Evolutionary conservation across 2,113 vertebrate species (phyloP).

Genomic region (Mormyrus lacerda): DNA sequence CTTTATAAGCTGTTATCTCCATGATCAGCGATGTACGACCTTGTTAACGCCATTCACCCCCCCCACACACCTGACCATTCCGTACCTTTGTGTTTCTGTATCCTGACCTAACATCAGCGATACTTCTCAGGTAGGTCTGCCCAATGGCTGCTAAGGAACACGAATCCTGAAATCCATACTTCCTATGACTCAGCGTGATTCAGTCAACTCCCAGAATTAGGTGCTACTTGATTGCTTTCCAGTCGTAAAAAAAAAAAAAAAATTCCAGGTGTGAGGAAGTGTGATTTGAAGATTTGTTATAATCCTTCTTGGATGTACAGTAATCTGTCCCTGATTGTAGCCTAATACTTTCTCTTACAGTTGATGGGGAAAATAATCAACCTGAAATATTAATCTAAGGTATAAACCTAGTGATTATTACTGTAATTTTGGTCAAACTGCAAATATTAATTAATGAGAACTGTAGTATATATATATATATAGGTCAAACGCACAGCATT

Average conservation of each 20-base stretch:
- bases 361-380: neutral
- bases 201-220: neutral
- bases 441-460: neutral
- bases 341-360: neutral
- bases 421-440: neutral
- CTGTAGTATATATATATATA: neutral
- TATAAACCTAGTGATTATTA: neutral
- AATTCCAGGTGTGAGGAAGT: neutral
- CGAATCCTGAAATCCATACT: neutral
- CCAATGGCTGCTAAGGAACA: neutral
- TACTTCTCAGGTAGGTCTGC: neutral
- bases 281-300: neutral
- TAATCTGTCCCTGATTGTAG: neutral
- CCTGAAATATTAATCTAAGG: neutral
- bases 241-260: neutral
- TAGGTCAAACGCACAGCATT: neutral
- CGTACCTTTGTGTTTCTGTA: neutral
- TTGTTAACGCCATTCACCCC: neutral
- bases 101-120: neutral
- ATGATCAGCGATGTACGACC: neutral
- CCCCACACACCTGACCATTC: neutral
- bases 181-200: neutral
- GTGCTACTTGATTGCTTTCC: neutral
- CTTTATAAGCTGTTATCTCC: neutral
- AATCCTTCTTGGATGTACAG: neutral